phyloP scores from a whole-genome alignment of 2,113 vertebrate species.

The Pluvianellus socialis region DNA sequence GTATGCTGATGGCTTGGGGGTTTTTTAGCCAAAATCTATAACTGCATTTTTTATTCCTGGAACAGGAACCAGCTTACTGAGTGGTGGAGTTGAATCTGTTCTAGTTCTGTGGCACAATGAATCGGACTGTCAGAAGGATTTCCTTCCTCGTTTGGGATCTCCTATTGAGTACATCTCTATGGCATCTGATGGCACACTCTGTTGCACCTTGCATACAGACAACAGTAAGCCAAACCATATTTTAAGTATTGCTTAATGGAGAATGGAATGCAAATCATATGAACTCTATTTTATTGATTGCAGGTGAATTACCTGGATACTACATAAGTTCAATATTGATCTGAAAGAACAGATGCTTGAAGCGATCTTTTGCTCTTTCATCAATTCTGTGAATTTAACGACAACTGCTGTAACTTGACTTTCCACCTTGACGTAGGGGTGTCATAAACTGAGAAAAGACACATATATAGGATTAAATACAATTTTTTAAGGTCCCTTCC shows the following conservation, averaged over 20 bases:
- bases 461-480: not conserved
- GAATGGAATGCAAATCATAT: not conserved
- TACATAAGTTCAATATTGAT: not conserved
- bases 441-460: not conserved
- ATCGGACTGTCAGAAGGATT: slow-evolving; percentile 80
- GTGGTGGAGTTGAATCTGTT: slow-evolving; percentile 91
- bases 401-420: not conserved
- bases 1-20: not conserved
- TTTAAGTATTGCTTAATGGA: not conserved
- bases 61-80: slow-evolving; percentile 88
- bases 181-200: slow-evolving; percentile 84
- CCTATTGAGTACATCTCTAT: slow-evolving; percentile 84
- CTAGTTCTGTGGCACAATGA: slow-evolving; percentile 88
- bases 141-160: slow-evolving; percentile 89
- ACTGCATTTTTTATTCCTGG: not conserved
- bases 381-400: not conserved
- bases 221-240: slow-evolving; percentile 84
- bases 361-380: not conserved
- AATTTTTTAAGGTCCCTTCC: not conserved
- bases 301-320: not conserved
- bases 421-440: not conserved
- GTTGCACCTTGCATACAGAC: slow-evolving; percentile 88
- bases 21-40: not conserved
- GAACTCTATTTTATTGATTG: not conserved
- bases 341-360: not conserved